Conservation (phyloP, 1,140 invertebrate genomes). For the Wiebesia pumilae region DNA sequence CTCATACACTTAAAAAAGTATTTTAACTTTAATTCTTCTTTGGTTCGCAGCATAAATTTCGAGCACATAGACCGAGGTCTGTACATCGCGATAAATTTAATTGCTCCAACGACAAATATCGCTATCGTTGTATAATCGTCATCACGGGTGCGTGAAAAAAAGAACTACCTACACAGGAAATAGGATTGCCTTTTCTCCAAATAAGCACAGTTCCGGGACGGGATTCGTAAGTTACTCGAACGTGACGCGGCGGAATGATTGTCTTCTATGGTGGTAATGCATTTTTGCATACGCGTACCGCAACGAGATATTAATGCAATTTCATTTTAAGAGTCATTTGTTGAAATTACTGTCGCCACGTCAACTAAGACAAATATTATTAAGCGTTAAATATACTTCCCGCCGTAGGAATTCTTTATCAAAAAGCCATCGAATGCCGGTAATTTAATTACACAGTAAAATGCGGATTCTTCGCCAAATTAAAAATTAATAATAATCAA, state of each 20-base stretch:
- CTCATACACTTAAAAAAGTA: background rate
- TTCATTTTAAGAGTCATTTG: background rate
- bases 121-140: background rate
- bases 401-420: too few species aligned
- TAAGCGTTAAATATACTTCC: too few species aligned
- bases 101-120: conserved; percentile 13
- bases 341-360: background rate
- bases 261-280: background rate
- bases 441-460: too few species aligned
- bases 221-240: conserved; percentile 20
- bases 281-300: background rate
- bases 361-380: too few species aligned
- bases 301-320: background rate
- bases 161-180: background rate
- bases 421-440: too few species aligned
- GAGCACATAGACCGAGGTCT: background rate
- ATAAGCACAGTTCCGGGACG: conserved; percentile 20
- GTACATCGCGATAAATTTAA: conserved; percentile 14
- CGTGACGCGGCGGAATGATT: background rate
- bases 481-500: too few species aligned
- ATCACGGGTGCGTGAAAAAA: background rate
- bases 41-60: background rate
- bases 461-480: too few species aligned
- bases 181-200: conserved; percentile 5
- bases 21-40: background rate